Evolutionary conservation across 2,888 invertebrate species (phyloP), one percentile per base, ranked within the genome.

Genomic region (Nomada fucata): DNA sequence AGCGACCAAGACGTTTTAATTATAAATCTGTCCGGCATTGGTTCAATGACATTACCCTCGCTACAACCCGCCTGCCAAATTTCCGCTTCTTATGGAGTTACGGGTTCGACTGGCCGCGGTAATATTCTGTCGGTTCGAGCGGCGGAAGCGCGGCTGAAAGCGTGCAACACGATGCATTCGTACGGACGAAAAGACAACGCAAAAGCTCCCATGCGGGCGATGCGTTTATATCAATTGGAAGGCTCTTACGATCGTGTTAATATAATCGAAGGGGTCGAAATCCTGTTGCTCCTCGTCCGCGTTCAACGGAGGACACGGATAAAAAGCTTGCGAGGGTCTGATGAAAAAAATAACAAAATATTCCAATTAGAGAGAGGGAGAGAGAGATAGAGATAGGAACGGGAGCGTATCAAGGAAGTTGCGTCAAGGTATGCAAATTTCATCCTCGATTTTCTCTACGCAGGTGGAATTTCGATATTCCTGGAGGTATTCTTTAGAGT

Each of bases 251-350:
- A 94, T 92, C 79, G 93, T 93, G 85, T 94, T 94, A 84, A 94
- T 92, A 88, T 94, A 94, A 89, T 94, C 94, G 89, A 94, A 92
- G 76, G 94, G 94, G 88, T 94, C 94, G 85, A 94, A 93, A 65
- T 93, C 93, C 87, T 92, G 93, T 70, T 92, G 93, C 52, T 94
- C 94, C 83, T 94, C 94, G 77, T 95, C 95, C 76, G 94, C 92
- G 71, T 94, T 94, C 29, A 94, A 94, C 36, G 95, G 94, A 65
- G 95, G 95, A 89, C 95, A 95, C 15, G 95, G 95, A 90, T 95
- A 95, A 91, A 95, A 95, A n/a, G 95, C 94, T 91, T 94, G 93
- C 68, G 94, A 92, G 9, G 93, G 92, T 91, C 93, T 93, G 81
- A 74, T 74, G 72, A 67, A 74, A 82, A 82, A 76, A 26, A 59